phyloP scores from a whole-genome alignment of 2,888 invertebrate genomes.

The Leptinotarsa peninsularis region DNA sequence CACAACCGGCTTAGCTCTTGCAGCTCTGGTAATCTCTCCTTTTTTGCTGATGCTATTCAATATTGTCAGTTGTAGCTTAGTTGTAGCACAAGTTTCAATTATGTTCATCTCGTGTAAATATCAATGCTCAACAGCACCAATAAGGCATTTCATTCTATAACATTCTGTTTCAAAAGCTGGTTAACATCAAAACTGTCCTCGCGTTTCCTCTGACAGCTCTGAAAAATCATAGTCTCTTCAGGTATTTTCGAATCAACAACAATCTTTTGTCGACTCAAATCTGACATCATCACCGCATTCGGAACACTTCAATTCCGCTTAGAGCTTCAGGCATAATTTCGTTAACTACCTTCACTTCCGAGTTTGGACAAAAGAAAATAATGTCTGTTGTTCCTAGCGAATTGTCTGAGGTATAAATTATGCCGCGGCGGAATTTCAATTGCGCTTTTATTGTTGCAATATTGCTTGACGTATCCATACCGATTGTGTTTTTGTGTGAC shows the following conservation, averaged over 20 bases:
- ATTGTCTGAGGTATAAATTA: constrained; percentile 9
- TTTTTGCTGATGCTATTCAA: too few species aligned
- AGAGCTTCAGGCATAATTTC: not conserved
- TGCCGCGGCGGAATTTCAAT: constrained; percentile 5
- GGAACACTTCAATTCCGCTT: constrained; percentile 9
- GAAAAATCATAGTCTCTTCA: not conserved
- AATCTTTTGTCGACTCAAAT: constrained; percentile 5
- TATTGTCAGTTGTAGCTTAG: too few species aligned
- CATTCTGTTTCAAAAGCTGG: too few species aligned
- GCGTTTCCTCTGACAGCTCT: not conserved
- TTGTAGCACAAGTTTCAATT: too few species aligned
- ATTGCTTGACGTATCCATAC: constrained; percentile 9
- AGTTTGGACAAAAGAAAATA: constrained; percentile 1
- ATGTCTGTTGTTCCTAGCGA: constrained; percentile 6
- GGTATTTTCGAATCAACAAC: not conserved
- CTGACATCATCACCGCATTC: not conserved
- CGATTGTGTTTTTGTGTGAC: constrained; percentile 21
- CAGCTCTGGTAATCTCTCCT: constrained; percentile 29
- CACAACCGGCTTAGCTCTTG: constrained; percentile 30
- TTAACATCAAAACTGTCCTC: not conserved
- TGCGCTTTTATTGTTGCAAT: constrained; percentile 14
- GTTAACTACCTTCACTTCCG: constrained; percentile 1
- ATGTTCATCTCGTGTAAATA: too few species aligned
- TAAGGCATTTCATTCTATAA: too few species aligned
- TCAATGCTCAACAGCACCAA: too few species aligned